A percentile compares a stretch with the other conserved stretches of the same genome.
phyloP scores from a whole-genome alignment of 2,797 vertebrate genomes.

The Helarctos malayanus region DNA sequence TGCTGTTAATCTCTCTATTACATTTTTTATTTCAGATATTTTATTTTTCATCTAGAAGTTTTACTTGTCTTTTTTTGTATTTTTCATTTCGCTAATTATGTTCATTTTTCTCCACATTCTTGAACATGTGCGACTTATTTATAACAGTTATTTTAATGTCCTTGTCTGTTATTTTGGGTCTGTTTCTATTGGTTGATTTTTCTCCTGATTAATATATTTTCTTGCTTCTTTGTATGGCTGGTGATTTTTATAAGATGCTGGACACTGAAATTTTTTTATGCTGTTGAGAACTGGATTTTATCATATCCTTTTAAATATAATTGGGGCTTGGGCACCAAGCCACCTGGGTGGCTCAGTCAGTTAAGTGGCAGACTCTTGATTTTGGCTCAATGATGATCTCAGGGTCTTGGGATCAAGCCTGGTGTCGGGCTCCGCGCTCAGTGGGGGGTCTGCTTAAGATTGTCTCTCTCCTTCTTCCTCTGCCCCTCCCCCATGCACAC shows the following conservation, averaged over 20 bases:
- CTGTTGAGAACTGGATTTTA: neutral
- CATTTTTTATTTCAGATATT: neutral
- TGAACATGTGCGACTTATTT: neutral
- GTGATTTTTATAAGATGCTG: neutral
- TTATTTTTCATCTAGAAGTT: neutral
- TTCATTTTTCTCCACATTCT: neutral
- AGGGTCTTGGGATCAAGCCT: neutral
- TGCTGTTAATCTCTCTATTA: neutral
- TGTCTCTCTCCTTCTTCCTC: neutral
- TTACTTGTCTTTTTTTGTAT: neutral
- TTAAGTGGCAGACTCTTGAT: neutral
- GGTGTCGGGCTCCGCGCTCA: neutral
- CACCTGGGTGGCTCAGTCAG: neutral
- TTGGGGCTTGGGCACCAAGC: neutral
- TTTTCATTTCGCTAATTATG: neutral
- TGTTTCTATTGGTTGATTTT: neutral
- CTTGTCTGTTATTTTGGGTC: neutral
- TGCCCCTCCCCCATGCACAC: neutral
- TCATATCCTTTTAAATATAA: neutral
- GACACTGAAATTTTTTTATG: neutral
- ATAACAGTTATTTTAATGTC: neutral
- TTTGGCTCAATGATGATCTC: neutral
- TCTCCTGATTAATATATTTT: neutral
- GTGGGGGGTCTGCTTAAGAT: neutral
- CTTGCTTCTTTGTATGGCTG: neutral